Conservation (phyloP, 1,140 invertebrate genomes). For the Druon quercuslanigerum region DNA sequence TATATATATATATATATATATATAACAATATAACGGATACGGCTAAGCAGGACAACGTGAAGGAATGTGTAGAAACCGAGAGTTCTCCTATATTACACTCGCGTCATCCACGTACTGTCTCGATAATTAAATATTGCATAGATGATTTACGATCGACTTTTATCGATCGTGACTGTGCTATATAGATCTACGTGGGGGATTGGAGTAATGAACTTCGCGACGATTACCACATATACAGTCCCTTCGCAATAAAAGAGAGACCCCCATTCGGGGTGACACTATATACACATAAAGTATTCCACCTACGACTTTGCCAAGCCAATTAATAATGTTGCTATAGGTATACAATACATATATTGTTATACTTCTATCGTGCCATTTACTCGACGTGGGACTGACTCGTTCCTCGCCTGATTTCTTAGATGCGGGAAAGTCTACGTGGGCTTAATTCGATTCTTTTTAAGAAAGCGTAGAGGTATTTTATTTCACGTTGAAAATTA, state of each 20-base stretch:
- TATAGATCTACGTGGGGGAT: constrained; percentile 29
- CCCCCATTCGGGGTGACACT: too few species aligned
- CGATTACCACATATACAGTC: not conserved
- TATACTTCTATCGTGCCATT: too few species aligned
- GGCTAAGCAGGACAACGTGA: constrained; percentile 53
- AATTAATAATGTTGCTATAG: too few species aligned
- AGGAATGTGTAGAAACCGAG: constrained; percentile 52
- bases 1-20: not conserved
- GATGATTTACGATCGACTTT: constrained; percentile 23
- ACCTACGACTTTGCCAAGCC: too few species aligned
- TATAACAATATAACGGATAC: not conserved
- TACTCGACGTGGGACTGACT: too few species aligned
- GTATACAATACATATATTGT: too few species aligned
- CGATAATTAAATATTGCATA: constrained; percentile 24
- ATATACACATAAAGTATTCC: too few species aligned
- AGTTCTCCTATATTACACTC: not conserved
- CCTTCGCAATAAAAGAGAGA: not conserved
- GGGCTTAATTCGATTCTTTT: too few species aligned
- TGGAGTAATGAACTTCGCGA: not conserved
- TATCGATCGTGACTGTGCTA: not conserved
- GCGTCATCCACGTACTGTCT: constrained; percentile 24
- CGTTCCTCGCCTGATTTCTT: too few species aligned
- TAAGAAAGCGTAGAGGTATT: too few species aligned
- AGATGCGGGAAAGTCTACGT: too few species aligned
- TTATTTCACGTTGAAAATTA: too few species aligned